These are phyloP conservation scores for Drosophila seguyi DNA, from an alignment of 1,140 invertebrate genomes.

Conservation along the genomic window DNA sequence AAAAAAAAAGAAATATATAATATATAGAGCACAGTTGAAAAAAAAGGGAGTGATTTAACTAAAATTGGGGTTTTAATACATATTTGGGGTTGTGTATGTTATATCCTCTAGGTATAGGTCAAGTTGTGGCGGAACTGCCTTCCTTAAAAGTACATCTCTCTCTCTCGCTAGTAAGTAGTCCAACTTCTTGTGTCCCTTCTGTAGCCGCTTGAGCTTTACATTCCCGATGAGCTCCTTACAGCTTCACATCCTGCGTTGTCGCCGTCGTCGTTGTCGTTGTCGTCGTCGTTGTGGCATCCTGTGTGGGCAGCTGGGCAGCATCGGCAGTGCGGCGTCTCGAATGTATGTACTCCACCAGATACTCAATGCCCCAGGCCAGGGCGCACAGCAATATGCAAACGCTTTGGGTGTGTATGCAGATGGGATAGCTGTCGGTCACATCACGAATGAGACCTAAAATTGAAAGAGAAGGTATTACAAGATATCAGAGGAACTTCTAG, in stretches of 20 bases:
- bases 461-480: neutral
- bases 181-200: conserved; percentile 3
- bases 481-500: too few relatives aligned
- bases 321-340: conserved; percentile 66
- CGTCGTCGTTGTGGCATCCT: conserved; percentile 19
- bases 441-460: conserved; percentile 89
- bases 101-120: conserved; percentile 16
- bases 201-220: conserved; percentile 44
- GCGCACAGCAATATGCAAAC: conserved; percentile 89
- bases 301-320: conserved; percentile 55
- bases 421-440: conserved; percentile 88
- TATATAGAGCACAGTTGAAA: conserved; percentile 7
- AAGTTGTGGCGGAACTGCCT: conserved; percentile 1
- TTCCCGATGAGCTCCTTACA: conserved; percentile 37
- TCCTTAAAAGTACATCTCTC: conserved; percentile 27
- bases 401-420: conserved; percentile 90
- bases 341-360: conserved; percentile 85
- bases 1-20: conserved; percentile 9
- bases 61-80: conserved; percentile 48
- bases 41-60: conserved; percentile 35
- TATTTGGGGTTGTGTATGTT: conserved; percentile 6
- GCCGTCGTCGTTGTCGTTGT: conserved; percentile 13
- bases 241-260: conserved; percentile 57
- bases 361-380: conserved; percentile 89
- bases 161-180: conserved; percentile 6